A percentile compares a stretch with the other conserved stretches of the same genome.
phyloP scores from a whole-genome alignment of 2,113 vertebrate species.

The Cavia aperea region DNA sequence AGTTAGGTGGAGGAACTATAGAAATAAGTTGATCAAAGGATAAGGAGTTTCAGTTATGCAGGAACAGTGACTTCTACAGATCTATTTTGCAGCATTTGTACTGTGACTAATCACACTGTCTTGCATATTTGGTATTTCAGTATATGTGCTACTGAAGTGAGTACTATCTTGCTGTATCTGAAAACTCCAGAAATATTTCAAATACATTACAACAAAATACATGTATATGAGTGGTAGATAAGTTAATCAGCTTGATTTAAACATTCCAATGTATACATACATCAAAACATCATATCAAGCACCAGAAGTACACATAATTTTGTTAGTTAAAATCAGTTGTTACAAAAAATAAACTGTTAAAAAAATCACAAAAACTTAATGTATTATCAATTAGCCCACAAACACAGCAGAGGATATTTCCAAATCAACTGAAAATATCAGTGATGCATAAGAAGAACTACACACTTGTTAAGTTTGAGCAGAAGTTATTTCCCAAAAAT shows the following conservation, averaged over 20 bases:
- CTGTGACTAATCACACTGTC: background rate
- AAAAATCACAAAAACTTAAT: background rate
- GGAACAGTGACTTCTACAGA: background rate
- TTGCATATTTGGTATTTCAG: background rate
- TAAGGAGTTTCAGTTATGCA: background rate
- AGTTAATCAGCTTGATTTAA: background rate
- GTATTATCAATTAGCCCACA: background rate
- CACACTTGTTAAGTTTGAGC: background rate
- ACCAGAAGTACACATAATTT: background rate
- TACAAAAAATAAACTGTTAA: background rate
- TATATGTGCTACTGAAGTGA: background rate
- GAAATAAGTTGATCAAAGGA: background rate
- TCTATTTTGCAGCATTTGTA: background rate
- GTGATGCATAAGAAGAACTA: background rate
- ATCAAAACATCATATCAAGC: background rate
- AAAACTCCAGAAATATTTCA: background rate
- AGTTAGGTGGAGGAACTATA: background rate
- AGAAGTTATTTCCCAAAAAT: conserved; percentile 30
- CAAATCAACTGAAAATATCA: background rate
- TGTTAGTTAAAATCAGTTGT: background rate
- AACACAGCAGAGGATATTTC: background rate
- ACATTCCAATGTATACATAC: background rate
- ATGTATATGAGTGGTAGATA: background rate
- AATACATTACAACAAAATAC: background rate
- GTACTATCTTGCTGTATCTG: background rate